These are phyloP conservation scores for Coluber constrictor DNA, from an alignment of 2,797 vertebrate genomes.

Conservation along the genomic window DNA sequence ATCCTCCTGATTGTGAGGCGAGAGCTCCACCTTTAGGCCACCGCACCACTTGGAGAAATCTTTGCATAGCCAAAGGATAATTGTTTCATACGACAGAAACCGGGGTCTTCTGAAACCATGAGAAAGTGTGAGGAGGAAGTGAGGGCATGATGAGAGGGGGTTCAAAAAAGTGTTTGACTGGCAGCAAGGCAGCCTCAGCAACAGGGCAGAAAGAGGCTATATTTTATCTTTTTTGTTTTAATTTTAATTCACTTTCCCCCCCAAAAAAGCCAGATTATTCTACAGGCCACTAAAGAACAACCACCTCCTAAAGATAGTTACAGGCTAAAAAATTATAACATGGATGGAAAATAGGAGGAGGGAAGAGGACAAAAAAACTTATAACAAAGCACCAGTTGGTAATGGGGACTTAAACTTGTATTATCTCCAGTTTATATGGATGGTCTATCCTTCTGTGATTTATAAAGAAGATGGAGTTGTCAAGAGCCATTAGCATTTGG, in stretches of 20 bases:
- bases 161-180: too few species aligned
- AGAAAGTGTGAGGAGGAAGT: not conserved
- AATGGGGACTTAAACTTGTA: not conserved
- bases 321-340: not conserved
- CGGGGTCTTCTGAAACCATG: not conserved
- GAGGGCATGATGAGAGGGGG: not conserved
- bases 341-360: not conserved
- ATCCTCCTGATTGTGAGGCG: too few species aligned
- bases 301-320: not conserved
- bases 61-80: not conserved
- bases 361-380: accelerated
- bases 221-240: not conserved
- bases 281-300: not conserved
- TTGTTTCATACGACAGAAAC: not conserved
- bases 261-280: not conserved
- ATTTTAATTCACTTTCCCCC: not conserved
- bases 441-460: not conserved
- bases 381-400: not conserved
- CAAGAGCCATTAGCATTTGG: not conserved
- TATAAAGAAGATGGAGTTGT: not conserved
- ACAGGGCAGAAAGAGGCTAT: not conserved
- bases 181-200: not conserved
- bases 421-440: not conserved
- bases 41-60: too few species aligned
- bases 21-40: too few species aligned